Evolutionary conservation across 2,797 vertebrate genomes (phyloP).

Genomic region (Diplodus puntazzo): DNA sequence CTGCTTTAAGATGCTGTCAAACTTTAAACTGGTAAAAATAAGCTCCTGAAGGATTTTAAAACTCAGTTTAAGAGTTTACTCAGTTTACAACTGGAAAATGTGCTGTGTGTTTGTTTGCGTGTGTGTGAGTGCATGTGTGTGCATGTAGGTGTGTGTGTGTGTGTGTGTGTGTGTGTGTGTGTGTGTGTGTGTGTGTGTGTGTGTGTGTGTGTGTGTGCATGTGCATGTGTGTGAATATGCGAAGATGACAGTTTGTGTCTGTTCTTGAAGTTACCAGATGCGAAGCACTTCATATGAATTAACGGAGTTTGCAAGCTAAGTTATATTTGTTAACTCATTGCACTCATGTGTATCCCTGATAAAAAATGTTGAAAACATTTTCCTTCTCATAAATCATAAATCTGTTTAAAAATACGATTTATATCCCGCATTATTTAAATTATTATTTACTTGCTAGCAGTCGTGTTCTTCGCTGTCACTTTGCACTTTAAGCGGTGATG

Average conservation of each 20-base stretch:
- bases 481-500: too few species aligned
- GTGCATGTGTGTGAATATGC: too few species aligned
- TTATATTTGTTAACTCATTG: background rate
- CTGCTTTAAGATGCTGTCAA: slow-evolving; percentile 42
- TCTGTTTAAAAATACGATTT: background rate
- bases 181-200: too few species aligned
- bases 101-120: background rate
- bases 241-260: background rate
- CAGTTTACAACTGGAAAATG: slow-evolving; percentile 6
- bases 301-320: background rate
- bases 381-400: background rate
- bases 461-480: background rate
- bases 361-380: background rate
- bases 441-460: background rate
- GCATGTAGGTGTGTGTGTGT: too few species aligned
- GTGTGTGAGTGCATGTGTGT: too few species aligned
- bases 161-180: too few species aligned
- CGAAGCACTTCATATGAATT: background rate
- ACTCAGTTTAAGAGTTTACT: background rate
- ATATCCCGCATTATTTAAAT: background rate
- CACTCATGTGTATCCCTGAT: background rate
- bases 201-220: too few species aligned
- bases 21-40: slow-evolving; percentile 21
- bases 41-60: background rate
- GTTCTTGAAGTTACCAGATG: slow-evolving; percentile 4